These are phyloP conservation scores for Rotaria socialis DNA, from an alignment of 2,888 invertebrate genomes.

Conservation along the genomic window DNA sequence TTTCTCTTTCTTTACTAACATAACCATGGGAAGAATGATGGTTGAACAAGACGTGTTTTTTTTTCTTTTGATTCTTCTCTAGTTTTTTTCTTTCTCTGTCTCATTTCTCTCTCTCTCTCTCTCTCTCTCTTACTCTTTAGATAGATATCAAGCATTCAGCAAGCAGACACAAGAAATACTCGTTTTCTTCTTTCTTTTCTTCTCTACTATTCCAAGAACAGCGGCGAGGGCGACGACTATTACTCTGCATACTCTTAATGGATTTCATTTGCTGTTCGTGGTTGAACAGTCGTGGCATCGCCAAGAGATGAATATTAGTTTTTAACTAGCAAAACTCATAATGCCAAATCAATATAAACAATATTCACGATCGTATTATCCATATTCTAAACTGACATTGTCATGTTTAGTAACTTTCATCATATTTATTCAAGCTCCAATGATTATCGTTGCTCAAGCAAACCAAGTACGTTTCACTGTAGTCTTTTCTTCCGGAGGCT, in stretches of 20 bases:
- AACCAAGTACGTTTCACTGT: not conserved
- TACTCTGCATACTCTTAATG: not conserved
- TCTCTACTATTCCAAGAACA: not conserved
- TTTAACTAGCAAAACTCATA: not conserved
- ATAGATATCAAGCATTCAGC: constrained; percentile 6
- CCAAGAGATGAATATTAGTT: not conserved
- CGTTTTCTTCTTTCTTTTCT: not conserved
- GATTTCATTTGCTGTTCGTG: constrained; percentile 3
- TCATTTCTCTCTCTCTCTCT: not conserved
- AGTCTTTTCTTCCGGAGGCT: not conserved
- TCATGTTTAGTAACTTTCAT: not conserved
- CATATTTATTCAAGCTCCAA: not conserved
- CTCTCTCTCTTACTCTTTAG: not conserved
- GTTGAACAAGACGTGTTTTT: not conserved
- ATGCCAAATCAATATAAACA: constrained; percentile 2
- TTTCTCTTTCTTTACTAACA: not conserved
- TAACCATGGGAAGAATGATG: not conserved
- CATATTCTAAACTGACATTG: not conserved
- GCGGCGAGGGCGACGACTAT: not conserved
- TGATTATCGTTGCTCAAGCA: not conserved
- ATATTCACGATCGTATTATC: not conserved
- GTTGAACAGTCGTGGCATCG: not conserved
- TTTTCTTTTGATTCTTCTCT: not conserved
- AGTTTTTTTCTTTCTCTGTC: not conserved
- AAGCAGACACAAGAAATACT: not conserved